Conservation (phyloP, 2,888 invertebrate genomes). For the Zygothrica quintamaculata region DNA sequence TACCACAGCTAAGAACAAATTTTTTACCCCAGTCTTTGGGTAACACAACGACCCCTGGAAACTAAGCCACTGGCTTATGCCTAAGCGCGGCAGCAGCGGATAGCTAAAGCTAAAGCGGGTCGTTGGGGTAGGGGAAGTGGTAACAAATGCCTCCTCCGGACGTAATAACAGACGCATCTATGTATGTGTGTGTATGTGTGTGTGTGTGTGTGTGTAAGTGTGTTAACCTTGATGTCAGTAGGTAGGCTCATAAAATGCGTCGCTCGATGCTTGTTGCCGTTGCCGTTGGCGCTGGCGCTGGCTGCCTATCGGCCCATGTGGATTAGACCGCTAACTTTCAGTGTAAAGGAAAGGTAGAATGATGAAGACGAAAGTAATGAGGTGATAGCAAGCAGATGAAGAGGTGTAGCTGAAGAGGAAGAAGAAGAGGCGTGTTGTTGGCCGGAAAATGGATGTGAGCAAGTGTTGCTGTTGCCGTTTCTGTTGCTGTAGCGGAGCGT, state of each 20-base stretch:
- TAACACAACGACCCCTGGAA: constrained; percentile 34
- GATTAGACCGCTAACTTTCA: constrained; percentile 53
- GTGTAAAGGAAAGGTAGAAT: constrained; percentile 8
- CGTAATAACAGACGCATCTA: constrained; percentile 51
- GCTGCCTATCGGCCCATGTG: constrained; percentile 36
- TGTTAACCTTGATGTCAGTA: constrained; percentile 45
- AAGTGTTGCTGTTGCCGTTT: constrained; percentile 14
- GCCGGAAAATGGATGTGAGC: background rate
- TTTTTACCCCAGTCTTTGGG: constrained; percentile 13
- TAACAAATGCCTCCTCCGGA: constrained; percentile 60
- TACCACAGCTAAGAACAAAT: background rate
- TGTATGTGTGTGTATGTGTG: background rate
- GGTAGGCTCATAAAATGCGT: constrained; percentile 65
- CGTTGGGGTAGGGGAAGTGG: background rate
- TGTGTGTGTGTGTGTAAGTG: constrained; percentile 29
- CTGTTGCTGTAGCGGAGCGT: constrained; percentile 23
- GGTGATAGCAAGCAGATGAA: too few species aligned
- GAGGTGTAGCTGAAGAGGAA: constrained; percentile 4
- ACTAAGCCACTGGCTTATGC: constrained; percentile 61
- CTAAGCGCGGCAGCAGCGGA: constrained; percentile 28
- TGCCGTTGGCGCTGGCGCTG: constrained; percentile 34
- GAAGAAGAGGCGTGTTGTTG: background rate
- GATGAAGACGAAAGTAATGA: too few species aligned
- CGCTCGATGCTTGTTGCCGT: constrained; percentile 38
- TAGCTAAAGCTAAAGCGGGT: background rate